phyloP scores from a whole-genome alignment of 2,113 vertebrate genomes.

The Isichthys henryi region DNA sequence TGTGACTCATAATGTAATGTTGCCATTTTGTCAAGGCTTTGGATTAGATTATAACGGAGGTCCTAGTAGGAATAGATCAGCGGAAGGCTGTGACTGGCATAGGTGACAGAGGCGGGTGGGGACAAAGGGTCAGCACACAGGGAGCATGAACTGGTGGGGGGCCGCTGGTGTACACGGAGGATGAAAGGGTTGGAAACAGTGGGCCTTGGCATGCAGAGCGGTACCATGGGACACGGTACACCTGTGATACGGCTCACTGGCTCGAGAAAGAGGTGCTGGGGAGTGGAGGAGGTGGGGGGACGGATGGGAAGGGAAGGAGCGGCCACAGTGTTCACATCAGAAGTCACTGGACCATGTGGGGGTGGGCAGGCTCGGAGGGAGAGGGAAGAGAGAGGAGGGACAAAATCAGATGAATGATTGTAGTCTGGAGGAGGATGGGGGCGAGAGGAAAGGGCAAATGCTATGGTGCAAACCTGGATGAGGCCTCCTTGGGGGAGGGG shows the following conservation, averaged over 20 bases:
- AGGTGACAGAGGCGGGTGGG: background rate
- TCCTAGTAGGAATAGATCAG: background rate
- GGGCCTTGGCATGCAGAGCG: background rate
- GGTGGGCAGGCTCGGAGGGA: conserved; percentile 37
- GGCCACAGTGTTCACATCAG: conserved; percentile 42
- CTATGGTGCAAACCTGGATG: background rate
- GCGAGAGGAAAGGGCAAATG: conserved; percentile 4
- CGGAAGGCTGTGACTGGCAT: background rate
- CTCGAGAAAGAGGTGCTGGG: background rate
- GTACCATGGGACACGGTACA: background rate
- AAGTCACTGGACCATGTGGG: conserved; percentile 48
- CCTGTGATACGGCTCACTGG: background rate
- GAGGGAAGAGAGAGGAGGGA: conserved; percentile 36
- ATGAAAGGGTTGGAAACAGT: background rate
- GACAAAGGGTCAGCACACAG: background rate
- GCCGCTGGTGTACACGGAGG: background rate
- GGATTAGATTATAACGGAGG: conserved; percentile 7
- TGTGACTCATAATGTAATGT: background rate
- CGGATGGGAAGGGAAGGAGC: background rate
- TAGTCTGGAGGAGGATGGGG: conserved; percentile 37
- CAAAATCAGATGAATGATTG: conserved; percentile 54
- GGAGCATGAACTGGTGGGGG: background rate
- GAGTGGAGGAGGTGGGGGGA: background rate
- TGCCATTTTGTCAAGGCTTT: conserved; percentile 10
- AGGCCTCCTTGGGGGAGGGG: background rate